A percentile compares a stretch with the other conserved stretches of the same genome.
Evolutionary conservation across 2,888 invertebrate genomes (phyloP).

Genomic region (Aphrophora alni): DNA sequence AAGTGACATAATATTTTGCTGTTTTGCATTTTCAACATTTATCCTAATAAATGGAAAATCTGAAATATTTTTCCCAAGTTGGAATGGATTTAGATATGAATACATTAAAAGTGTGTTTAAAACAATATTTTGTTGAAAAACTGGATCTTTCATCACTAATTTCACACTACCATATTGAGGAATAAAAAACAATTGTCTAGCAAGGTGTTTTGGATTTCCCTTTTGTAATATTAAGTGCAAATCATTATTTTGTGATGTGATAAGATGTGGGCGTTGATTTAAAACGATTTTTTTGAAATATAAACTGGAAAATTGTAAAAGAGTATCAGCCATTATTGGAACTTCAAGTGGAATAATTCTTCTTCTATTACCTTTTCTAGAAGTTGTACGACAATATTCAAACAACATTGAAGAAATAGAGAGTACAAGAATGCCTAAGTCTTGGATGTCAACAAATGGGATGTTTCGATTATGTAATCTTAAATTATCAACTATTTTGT

Average conservation of each 20-base stretch:
- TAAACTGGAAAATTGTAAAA: not conserved
- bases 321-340: not conserved
- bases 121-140: not conserved
- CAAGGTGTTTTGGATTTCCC: not conserved
- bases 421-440: not conserved
- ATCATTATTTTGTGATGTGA: not conserved
- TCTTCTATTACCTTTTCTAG: not conserved
- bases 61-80: not conserved
- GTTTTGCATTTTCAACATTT: not conserved
- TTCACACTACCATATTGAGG: not conserved
- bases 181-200: not conserved
- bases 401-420: not conserved
- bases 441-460: not conserved
- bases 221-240: not conserved
- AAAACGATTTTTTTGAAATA: not conserved
- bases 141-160: not conserved
- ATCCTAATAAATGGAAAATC: not conserved
- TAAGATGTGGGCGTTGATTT: not conserved
- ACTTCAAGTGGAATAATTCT: not conserved
- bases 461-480: not conserved
- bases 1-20: not conserved
- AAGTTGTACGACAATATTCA: not conserved
- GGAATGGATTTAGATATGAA: not conserved
- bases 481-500: not conserved
- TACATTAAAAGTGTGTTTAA: not conserved